These are phyloP conservation scores for Xenopus laevis DNA, from an alignment of 2,113 vertebrate species.

Conservation along the genomic window DNA sequence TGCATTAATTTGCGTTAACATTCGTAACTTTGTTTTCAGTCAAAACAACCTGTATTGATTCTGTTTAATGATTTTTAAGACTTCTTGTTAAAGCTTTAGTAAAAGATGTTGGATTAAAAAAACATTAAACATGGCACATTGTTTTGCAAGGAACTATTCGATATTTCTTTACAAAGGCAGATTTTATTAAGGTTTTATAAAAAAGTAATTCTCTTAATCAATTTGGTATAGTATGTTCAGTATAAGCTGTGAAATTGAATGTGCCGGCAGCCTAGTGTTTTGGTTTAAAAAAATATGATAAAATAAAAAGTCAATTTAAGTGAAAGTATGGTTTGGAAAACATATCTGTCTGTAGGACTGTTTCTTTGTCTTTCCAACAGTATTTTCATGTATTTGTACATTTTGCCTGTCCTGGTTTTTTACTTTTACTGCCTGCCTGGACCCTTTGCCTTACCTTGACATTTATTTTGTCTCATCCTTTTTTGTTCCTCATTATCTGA, in stretches of 20 bases:
- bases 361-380: too few species aligned
- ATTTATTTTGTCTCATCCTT: too few species aligned
- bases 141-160: constrained; percentile 14
- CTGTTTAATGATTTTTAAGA: constrained; percentile 38
- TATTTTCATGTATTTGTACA: too few species aligned
- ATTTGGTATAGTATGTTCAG: neutral
- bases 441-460: too few species aligned
- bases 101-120: constrained; percentile 18
- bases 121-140: constrained; percentile 10
- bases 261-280: neutral
- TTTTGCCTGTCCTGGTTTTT: too few species aligned
- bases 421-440: too few species aligned
- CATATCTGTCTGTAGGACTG: too few species aligned
- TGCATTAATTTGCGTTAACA: constrained; percentile 29
- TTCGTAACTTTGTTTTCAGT: constrained; percentile 28
- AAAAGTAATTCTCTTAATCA: too few species aligned
- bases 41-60: constrained; percentile 37
- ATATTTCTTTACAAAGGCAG: constrained; percentile 7
- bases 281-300: neutral
- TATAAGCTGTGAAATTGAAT: neutral
- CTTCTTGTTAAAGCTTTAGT: constrained; percentile 10
- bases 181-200: too few species aligned
- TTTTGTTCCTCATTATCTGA: too few species aligned
- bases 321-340: too few species aligned
- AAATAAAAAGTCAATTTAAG: neutral